These are phyloP conservation scores for Rhabdophis nuchalis DNA, from an alignment of 2,797 vertebrate species.

Conservation along the genomic window DNA sequence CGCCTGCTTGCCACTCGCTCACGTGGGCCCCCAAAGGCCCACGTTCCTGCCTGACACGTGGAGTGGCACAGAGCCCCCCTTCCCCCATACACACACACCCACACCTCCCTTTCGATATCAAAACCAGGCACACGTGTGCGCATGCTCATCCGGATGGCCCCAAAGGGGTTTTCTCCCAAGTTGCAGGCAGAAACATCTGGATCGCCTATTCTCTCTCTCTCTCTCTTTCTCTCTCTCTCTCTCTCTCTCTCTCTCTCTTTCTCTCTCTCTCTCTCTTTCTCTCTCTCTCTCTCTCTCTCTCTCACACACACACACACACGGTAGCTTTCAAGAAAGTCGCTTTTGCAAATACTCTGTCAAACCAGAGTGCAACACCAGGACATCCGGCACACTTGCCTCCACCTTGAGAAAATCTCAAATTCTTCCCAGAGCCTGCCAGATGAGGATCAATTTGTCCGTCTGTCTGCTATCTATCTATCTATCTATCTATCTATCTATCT, in stretches of 20 bases:
- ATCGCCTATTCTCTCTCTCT: not conserved
- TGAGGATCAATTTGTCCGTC: not conserved
- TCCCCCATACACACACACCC: not conserved
- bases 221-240: rapidly evolving
- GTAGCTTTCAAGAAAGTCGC: not conserved
- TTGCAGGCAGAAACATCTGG: slow-evolving; percentile 4
- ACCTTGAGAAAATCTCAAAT: not conserved
- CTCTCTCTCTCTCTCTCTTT: no score
- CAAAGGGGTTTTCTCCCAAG: not conserved
- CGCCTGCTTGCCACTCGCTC: not conserved
- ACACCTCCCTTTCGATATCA: not conserved
- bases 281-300: rapidly evolving
- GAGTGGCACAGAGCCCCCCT: not conserved
- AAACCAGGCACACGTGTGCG: not conserved
- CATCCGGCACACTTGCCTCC: not conserved
- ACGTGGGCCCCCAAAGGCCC: not conserved
- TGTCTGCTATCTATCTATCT: no score
- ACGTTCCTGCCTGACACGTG: not conserved
- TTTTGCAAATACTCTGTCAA: not conserved
- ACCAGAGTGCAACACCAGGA: not conserved
- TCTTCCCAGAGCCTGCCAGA: not conserved
- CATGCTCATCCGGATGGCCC: no score
- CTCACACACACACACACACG: no score
- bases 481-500: no score
- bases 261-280: no score